These are phyloP conservation scores for Octonoba sinensis DNA, from an alignment of 2,888 invertebrate species.

Conservation along the genomic window DNA sequence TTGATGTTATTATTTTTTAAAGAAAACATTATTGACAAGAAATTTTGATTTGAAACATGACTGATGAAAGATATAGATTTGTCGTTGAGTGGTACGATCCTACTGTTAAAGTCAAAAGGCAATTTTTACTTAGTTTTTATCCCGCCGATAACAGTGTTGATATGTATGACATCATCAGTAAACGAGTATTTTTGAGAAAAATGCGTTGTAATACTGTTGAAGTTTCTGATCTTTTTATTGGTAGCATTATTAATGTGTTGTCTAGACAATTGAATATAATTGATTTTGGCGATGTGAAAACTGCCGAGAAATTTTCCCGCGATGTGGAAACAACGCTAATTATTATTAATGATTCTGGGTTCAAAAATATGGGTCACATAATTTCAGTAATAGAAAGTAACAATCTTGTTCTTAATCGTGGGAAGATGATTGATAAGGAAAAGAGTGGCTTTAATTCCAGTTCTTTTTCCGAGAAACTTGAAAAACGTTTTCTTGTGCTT, in stretches of 20 bases:
- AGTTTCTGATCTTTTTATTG: constrained; percentile 71
- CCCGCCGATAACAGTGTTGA: constrained; percentile 41
- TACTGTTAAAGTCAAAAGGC: constrained; percentile 29
- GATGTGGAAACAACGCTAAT: constrained; percentile 69
- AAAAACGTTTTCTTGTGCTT: constrained; percentile 75
- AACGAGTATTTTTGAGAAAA: constrained; percentile 71
- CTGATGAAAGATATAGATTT: constrained; percentile 45
- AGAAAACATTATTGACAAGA: not conserved
- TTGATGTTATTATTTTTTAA: not conserved
- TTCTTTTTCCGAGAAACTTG: constrained; percentile 19
- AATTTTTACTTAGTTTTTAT: constrained; percentile 42
- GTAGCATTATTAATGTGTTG: constrained; percentile 72
- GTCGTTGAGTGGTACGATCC: constrained; percentile 49
- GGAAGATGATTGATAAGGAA: constrained; percentile 43
- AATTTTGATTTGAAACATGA: constrained; percentile 6
- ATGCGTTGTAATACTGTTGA: constrained; percentile 70
- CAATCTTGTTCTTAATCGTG: constrained; percentile 28
- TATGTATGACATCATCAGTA: constrained; percentile 43
- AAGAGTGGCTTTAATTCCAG: constrained; percentile 34
- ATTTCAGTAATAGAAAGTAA: constrained; percentile 36
- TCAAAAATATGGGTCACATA: constrained; percentile 31
- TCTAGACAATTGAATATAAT: constrained; percentile 71
- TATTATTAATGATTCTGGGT: constrained; percentile 39
- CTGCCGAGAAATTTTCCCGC: constrained; percentile 69
- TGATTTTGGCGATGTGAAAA: constrained; percentile 72